Conservation (phyloP, 2,797 vertebrate genomes). For the Tokudaia muenninki region DNA sequence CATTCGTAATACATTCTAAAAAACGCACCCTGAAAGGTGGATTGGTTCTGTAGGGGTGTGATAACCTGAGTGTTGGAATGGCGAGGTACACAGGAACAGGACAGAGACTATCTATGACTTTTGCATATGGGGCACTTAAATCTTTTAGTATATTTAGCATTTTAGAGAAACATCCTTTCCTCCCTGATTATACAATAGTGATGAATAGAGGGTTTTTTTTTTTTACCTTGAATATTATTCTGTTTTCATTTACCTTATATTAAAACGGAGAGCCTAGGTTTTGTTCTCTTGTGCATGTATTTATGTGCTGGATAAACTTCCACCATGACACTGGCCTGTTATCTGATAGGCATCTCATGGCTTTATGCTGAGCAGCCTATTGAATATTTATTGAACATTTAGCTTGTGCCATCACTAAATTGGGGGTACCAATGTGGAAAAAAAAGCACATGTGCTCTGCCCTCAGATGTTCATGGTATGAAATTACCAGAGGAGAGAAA, state of each 20-base stretch:
- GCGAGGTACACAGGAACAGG: conserved; percentile 41
- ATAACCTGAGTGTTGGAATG: conserved; percentile 54
- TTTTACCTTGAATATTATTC: conserved; percentile 57
- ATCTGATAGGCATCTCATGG: not conserved
- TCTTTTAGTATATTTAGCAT: conserved; percentile 43
- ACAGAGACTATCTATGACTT: conserved; percentile 35
- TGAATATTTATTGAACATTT: conserved; percentile 62
- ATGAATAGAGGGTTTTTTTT: conserved; percentile 56
- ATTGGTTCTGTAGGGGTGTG: conserved; percentile 75
- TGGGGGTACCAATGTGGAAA: not conserved
- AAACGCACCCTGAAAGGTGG: conserved; percentile 70
- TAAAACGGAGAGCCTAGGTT: conserved; percentile 45
- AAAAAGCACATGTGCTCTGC: not conserved
- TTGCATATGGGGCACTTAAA: conserved; percentile 62
- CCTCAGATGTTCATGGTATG: not conserved
- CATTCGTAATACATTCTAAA: conserved; percentile 77
- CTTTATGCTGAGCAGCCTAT: conserved; percentile 38
- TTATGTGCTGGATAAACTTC: conserved; percentile 13
- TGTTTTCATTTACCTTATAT: conserved; percentile 37
- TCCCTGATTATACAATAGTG: conserved; percentile 30
- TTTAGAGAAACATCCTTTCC: conserved; percentile 23
- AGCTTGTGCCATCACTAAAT: conserved; percentile 17
- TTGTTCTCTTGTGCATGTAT: conserved; percentile 29
- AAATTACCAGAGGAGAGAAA: conserved; percentile 7
- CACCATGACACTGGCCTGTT: not conserved